These are phyloP conservation scores for Blomia tropicalis DNA, from an alignment of 2,888 invertebrate species.

Conservation along the genomic window DNA sequence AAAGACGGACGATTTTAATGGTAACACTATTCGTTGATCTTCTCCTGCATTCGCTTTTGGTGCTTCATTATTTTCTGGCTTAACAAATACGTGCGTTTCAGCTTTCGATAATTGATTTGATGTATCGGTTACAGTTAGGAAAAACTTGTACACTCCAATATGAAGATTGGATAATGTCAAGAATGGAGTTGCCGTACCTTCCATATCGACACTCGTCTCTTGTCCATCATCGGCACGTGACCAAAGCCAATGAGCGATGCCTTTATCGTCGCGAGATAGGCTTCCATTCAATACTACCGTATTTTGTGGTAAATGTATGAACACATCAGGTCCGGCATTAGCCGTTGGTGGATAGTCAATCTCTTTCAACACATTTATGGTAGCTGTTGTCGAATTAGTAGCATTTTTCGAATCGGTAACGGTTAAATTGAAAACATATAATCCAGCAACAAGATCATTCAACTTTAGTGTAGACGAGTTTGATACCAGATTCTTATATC, in stretches of 20 bases:
- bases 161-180: conserved; percentile 73
- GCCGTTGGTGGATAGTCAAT: conserved; percentile 89
- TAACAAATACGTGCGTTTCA: conserved; percentile 79
- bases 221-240: conserved; percentile 52
- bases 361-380: conserved; percentile 71
- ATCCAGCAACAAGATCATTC: conserved; percentile 65
- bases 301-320: conserved; percentile 75
- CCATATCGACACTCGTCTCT: conserved; percentile 72
- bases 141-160: conserved; percentile 84
- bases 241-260: conserved; percentile 88
- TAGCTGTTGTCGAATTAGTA: conserved; percentile 66
- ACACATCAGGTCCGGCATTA: conserved; percentile 76
- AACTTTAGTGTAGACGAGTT: conserved; percentile 61
- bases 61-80: conserved; percentile 44
- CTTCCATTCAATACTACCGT: conserved; percentile 69
- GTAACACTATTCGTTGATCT: conserved; percentile 55
- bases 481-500: conserved; percentile 50
- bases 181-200: conserved; percentile 72
- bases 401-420: conserved; percentile 79
- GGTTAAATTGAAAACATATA: conserved; percentile 46
- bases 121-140: conserved; percentile 76
- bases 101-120: conserved; percentile 72
- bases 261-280: conserved; percentile 76
- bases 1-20: conserved; percentile 53
- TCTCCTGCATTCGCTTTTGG: conserved; percentile 42